Evolutionary conservation across 2,113 vertebrate species (phyloP), one percentile per base, ranked within the genome.

Genomic region (Myotis lucifugus): DNA sequence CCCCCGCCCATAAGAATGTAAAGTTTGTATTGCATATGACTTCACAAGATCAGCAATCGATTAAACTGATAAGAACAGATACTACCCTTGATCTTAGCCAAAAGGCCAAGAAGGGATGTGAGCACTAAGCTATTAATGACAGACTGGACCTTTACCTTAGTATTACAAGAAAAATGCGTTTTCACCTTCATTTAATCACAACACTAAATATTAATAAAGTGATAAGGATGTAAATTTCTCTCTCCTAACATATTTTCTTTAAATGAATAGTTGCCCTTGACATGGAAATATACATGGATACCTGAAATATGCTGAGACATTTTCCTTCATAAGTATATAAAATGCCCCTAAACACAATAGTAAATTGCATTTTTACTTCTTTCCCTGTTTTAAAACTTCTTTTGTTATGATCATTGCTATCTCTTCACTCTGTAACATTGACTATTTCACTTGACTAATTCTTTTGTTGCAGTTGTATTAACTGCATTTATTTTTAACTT

Each of bases 371-470:
- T 97, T 73, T 82, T 59, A 90, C 93, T 97, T 95, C 25, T 83
- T 96, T 59, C 11, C 42, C 21, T 40, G 32, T 91, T 97, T 96
- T 96, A 73, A 95, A 95, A 87, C 15, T 93, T 94, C 54, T 48
- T 96, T 98, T 98, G 48, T 95, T 95, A 69, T 97, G 91, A 98
- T 96, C 97, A 87, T 19, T 84, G 5, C 40, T 97, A 78, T 96
- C 88, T 97, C 70, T 79, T 69, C 83, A 4, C 96, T 97, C 84
- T 93, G 25, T 96, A 97, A 95, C 72, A 95, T 0, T 96, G 94
- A 91, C 73, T 96, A 46, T 93, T 98, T 74, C 84, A 84, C 0
- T 54, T 94, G 89, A 85, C 73, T 94, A 64, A 52, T 66, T 97
- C 61, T 54, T 98, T 97, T 96, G 48, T 97, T 96, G 54, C 74